These are phyloP conservation scores for Eulemur albifrons DNA, from an alignment of 2,797 vertebrate species.

Conservation along the genomic window DNA sequence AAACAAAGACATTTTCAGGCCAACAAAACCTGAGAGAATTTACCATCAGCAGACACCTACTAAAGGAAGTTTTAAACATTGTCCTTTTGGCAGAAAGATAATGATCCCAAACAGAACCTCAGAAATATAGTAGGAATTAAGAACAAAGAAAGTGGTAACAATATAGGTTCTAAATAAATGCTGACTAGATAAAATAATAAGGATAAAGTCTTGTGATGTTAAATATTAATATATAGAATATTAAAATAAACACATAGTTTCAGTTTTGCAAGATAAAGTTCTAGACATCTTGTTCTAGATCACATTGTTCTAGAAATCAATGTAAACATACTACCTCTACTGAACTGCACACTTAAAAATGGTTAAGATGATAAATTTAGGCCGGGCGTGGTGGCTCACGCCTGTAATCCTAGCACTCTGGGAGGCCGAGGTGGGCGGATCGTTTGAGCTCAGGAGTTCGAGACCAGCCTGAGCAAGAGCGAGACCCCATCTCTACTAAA, in stretches of 20 bases:
- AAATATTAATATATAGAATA: background rate
- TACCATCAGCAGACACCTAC: background rate
- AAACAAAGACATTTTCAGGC: background rate
- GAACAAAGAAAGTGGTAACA: background rate
- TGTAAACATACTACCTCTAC: background rate
- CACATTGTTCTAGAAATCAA: background rate
- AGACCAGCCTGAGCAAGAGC: no score
- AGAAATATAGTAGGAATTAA: background rate
- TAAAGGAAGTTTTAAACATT: background rate
- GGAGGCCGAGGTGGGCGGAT: no score
- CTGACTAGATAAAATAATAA: background rate
- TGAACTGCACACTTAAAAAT: background rate
- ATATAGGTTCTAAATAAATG: background rate
- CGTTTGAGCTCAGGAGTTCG: no score
- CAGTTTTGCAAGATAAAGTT: background rate
- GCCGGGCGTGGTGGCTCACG: no score
- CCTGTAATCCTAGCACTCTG: no score
- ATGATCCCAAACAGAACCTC: background rate
- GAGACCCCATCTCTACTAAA: no score
- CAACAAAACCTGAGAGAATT: no score
- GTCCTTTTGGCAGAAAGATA: background rate
- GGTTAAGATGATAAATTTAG: background rate
- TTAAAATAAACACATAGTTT: background rate
- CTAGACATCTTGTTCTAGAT: background rate
- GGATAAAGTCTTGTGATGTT: background rate